These are phyloP conservation scores for Crioceris asparagi DNA, from an alignment of 2,888 invertebrate genomes.

Conservation along the genomic window DNA sequence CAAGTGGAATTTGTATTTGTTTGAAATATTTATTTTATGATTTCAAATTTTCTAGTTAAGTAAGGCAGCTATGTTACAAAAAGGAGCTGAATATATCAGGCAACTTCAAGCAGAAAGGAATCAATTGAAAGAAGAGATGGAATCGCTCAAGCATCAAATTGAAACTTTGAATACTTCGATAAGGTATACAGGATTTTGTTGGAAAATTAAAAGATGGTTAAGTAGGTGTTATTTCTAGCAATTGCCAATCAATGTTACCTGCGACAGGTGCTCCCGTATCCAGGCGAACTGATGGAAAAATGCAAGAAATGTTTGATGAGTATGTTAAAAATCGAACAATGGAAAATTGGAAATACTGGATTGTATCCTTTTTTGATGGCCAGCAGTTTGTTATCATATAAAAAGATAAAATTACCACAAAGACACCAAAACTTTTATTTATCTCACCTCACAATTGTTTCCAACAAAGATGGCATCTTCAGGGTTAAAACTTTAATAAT, in stretches of 20 bases:
- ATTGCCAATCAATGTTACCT: slow-evolving; percentile 88
- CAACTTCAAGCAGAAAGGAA: slow-evolving; percentile 77
- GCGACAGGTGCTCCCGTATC: slow-evolving; percentile 93
- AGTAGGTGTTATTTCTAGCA: slow-evolving; percentile 45
- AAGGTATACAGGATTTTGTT: slow-evolving; percentile 47
- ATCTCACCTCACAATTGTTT: too few species aligned
- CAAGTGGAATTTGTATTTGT: background rate
- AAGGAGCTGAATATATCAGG: slow-evolving; percentile 91
- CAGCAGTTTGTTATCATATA: too few species aligned
- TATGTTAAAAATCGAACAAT: slow-evolving; percentile 79
- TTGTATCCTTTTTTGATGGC: slow-evolving; percentile 80
- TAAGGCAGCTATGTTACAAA: slow-evolving; percentile 94
- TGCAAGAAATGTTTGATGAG: slow-evolving; percentile 88
- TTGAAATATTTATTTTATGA: too few species aligned
- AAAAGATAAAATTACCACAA: too few species aligned
- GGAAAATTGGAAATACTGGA: slow-evolving; percentile 97
- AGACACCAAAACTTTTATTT: too few species aligned
- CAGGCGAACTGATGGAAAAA: slow-evolving; percentile 76
- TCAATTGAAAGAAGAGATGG: slow-evolving; percentile 83
- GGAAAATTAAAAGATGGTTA: background rate
- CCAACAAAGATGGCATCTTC: too few species aligned
- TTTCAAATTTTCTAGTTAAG: slow-evolving; percentile 52
- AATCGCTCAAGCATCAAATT: slow-evolving; percentile 75
- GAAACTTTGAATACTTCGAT: slow-evolving; percentile 85
- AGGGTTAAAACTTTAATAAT: too few species aligned